phyloP scores from a whole-genome alignment of 2,797 vertebrate species.

The Coranthus polyacanthus region DNA sequence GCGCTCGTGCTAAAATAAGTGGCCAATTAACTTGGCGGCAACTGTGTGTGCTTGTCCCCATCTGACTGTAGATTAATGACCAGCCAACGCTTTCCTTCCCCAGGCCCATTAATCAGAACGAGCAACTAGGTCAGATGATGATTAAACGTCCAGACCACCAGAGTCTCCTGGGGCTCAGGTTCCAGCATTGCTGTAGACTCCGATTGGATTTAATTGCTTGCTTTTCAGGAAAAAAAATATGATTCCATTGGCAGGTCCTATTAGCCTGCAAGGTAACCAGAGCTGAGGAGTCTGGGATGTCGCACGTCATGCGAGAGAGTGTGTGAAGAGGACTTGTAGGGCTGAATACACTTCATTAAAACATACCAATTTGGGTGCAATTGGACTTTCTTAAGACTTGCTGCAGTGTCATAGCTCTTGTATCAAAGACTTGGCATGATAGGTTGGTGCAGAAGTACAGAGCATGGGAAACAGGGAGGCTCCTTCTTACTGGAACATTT shows the following conservation, averaged over 20 bases:
- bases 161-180: constrained; percentile 82
- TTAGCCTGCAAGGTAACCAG: constrained; percentile 82
- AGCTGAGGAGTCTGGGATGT: constrained; percentile 83
- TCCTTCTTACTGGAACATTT: constrained; percentile 34
- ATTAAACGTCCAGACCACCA: constrained; percentile 84
- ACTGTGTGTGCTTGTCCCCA: constrained; percentile 91
- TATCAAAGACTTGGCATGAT: constrained; percentile 42
- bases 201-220: constrained; percentile 93
- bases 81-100: constrained; percentile 88
- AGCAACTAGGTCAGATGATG: constrained; percentile 90
- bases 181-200: constrained; percentile 79
- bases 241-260: constrained; percentile 82
- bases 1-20: constrained; percentile 83
- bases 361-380: constrained; percentile 82
- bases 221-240: constrained; percentile 69
- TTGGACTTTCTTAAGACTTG: constrained; percentile 48
- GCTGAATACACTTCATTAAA: constrained; percentile 85
- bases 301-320: constrained; percentile 52
- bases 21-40: constrained; percentile 85
- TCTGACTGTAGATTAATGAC: constrained; percentile 90
- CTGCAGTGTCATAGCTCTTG: constrained; percentile 34
- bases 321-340: constrained; percentile 76
- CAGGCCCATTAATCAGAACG: constrained; percentile 94
- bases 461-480: constrained; percentile 16
- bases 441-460: constrained; percentile 27